Evolutionary conservation across 1,140 invertebrate genomes (phyloP).

Genomic region (Drosophila leontia): DNA sequence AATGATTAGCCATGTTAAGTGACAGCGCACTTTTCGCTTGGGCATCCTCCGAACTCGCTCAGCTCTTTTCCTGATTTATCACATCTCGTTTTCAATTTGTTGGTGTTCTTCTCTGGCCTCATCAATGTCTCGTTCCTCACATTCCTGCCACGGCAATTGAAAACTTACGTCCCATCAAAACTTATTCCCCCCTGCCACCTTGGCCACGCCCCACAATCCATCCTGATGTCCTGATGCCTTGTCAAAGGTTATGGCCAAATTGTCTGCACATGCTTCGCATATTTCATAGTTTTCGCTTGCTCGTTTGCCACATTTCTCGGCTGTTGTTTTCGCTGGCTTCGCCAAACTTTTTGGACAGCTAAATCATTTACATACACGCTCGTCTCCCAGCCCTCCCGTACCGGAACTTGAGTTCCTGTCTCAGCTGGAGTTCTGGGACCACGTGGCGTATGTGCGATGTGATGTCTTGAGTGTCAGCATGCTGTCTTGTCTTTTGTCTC

Average conservation of each 20-base stretch:
- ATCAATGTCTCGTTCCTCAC: slow-evolving; percentile 35
- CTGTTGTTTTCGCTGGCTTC: slow-evolving; percentile 40
- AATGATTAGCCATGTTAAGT: slow-evolving; percentile 45
- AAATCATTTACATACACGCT: slow-evolving; percentile 57
- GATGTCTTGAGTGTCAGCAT: slow-evolving; percentile 20
- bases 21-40: slow-evolving; percentile 15
- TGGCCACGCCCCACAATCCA: slow-evolving; percentile 11
- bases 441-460: slow-evolving; percentile 41
- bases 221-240: slow-evolving; percentile 30
- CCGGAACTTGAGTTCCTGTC: slow-evolving; percentile 6
- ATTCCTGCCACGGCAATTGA: slow-evolving; percentile 35
- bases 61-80: slow-evolving; percentile 13
- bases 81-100: slow-evolving; percentile 20
- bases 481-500: slow-evolving; percentile 24
- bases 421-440: slow-evolving; percentile 24
- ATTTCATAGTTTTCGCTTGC: slow-evolving; percentile 49
- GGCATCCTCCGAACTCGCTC: background rate
- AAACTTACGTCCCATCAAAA: slow-evolving; percentile 46
- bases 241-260: slow-evolving; percentile 73
- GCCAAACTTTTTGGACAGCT: slow-evolving; percentile 56
- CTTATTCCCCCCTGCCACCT: slow-evolving; percentile 33
- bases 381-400: background rate
- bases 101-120: slow-evolving; percentile 10
- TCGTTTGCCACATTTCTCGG: slow-evolving; percentile 32
- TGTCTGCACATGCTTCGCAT: slow-evolving; percentile 67